Evolutionary conservation across 2,888 invertebrate genomes (phyloP), one percentile per base, ranked within the genome.

Genomic region (Drosophila macrospina): DNA sequence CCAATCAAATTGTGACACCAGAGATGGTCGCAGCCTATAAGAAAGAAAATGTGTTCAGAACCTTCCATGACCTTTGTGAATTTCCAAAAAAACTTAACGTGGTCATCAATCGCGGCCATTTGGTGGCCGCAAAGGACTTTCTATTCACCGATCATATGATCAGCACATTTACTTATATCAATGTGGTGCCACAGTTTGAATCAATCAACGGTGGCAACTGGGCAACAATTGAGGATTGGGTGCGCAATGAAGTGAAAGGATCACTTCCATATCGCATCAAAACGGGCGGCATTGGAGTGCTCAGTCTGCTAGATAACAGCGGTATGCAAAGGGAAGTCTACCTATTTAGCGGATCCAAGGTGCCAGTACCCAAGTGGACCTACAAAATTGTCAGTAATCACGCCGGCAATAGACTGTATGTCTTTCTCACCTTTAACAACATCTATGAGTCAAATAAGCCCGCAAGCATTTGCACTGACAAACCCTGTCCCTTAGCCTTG

Each of bases 191-290:
- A 0, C 93, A 94, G 62, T 93, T 93, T 92, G 92, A 92, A 74
- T 91, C 90, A 0, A 93, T 94, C 73, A 95, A 95, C 78, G 93
- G 90, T 1, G 92, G 93, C 1, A 94, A 94, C 77, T 94, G 94
- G 94, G 90, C 92, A 51, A 73, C 78, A 1, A 84, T 93, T 24
- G 94, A 94, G 81, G 61, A 65, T 0, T 90, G 91, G 74, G 89
- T 93, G 15, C 85, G 85, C 37, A 15, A 24, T 16, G 50, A 69
- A 32, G 47, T 85, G 5, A 37, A 67, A 0, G 0, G 0, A 5
- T 2, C 26, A 0, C 51, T 8, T 5, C 63, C 51, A 4, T 78
- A 69, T 32, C 71, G 59, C 1, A 47, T 83, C 0, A 80, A 69
- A 45, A 55, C 82, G 2, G 82, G 85, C 0, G 80, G 71, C 30